Percentiles rank a stretch among this genome's conserved stretches.
phyloP scores from a whole-genome alignment of 2,888 invertebrate genomes.

The Tipula vernalis region DNA sequence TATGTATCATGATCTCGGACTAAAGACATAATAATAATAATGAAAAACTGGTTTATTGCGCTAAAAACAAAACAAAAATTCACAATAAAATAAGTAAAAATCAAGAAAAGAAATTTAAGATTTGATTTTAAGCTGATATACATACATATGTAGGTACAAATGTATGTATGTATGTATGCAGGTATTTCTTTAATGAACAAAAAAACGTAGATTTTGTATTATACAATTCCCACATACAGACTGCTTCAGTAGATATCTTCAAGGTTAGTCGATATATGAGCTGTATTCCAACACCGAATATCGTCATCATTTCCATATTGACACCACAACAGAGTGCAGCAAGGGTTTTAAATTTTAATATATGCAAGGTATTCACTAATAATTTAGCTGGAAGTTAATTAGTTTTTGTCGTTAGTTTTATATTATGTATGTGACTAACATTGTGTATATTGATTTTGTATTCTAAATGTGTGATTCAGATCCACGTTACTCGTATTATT shows the following conservation, averaged over 20 bases:
- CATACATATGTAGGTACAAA: not conserved
- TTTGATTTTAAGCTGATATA: not conserved
- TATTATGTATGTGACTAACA: no score
- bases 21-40: not conserved
- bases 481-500: not conserved
- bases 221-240: not conserved
- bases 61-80: not conserved
- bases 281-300: not conserved
- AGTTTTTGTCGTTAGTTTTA: not conserved
- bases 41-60: not conserved
- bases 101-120: not conserved
- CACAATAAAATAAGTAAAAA: not conserved
- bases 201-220: not conserved
- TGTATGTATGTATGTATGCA: not conserved
- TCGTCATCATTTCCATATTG: not conserved
- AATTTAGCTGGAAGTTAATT: not conserved
- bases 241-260: not conserved
- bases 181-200: no score
- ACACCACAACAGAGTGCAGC: not conserved
- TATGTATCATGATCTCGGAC: not conserved
- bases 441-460: not conserved
- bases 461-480: not conserved
- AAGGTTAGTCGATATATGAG: not conserved
- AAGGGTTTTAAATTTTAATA: not conserved
- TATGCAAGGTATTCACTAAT: not conserved